These are phyloP conservation scores for Saccostrea echinata DNA, from an alignment of 1,140 invertebrate species.

Conservation along the genomic window DNA sequence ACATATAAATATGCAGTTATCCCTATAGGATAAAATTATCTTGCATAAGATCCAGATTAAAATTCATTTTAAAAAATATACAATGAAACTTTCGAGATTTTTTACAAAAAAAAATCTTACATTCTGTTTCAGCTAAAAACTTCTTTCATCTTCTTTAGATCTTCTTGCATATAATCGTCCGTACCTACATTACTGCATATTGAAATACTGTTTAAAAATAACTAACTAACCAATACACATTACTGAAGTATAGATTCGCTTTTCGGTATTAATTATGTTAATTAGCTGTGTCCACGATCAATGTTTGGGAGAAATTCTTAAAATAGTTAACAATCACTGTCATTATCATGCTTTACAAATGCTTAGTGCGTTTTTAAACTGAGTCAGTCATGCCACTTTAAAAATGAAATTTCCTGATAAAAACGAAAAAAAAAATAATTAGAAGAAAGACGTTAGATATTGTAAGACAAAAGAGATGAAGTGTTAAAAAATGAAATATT, in stretches of 20 bases:
- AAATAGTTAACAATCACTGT: not conserved
- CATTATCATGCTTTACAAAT: not conserved
- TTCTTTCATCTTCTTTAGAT: constrained; percentile 11
- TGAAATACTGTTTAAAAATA: not conserved
- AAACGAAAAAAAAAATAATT: too few species aligned
- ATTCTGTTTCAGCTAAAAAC: not conserved
- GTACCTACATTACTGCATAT: not conserved
- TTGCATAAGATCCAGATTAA: too few species aligned
- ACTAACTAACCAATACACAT: not conserved
- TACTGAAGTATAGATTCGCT: not conserved
- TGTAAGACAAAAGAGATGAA: too few species aligned
- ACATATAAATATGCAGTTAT: too few species aligned
- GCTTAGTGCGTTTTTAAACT: not conserved
- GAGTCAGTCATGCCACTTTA: not conserved
- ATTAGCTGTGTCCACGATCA: constrained; percentile 2
- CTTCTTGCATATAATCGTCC: not conserved
- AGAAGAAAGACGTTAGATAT: too few species aligned
- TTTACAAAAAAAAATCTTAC: not conserved
- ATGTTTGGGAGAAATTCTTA: constrained; percentile 24
- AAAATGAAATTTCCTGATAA: not conserved
- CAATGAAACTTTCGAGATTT: too few species aligned
- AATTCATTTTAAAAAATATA: too few species aligned
- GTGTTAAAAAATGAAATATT: too few species aligned
- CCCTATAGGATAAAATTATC: too few species aligned
- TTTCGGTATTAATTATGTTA: not conserved